phyloP scores from a whole-genome alignment of 1,140 invertebrate genomes.

The Triops cancriformis region DNA sequence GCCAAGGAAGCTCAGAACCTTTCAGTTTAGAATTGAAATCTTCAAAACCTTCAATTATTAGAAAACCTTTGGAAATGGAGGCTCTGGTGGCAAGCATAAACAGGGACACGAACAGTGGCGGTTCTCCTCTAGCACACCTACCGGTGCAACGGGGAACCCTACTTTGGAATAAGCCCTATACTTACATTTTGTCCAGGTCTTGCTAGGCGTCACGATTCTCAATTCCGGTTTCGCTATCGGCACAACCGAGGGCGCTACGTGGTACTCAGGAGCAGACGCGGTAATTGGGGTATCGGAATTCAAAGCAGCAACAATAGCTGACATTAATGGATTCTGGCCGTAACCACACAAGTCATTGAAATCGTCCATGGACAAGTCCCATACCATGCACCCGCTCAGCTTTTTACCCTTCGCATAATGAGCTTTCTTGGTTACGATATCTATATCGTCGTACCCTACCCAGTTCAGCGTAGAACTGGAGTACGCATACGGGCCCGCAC shows the following conservation, averaged over 20 bases:
- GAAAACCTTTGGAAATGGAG: too few species aligned
- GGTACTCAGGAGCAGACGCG: background rate
- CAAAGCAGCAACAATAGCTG: slow-evolving; percentile 12
- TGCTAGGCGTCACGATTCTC: background rate
- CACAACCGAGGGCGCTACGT: too few species aligned
- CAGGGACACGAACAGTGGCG: too few species aligned
- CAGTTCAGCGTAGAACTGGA: slow-evolving; percentile 23
- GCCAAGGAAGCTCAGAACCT: too few species aligned
- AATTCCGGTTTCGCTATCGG: background rate
- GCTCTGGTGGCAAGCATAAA: too few species aligned
- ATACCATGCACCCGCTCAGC: slow-evolving; percentile 33
- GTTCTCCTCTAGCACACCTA: too few species aligned
- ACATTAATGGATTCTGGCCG: slow-evolving; percentile 39
- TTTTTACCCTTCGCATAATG: slow-evolving; percentile 26
- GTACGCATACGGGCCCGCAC: slow-evolving; percentile 21
- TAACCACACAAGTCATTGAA: slow-evolving; percentile 25
- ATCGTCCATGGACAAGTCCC: slow-evolving; percentile 33
- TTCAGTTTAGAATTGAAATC: too few species aligned
- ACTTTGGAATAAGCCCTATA: too few species aligned
- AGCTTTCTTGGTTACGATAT: slow-evolving; percentile 29
- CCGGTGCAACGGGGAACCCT: too few species aligned
- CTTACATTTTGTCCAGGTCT: too few species aligned
- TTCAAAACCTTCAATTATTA: too few species aligned
- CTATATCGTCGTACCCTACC: slow-evolving; percentile 32
- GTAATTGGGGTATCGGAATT: background rate